phyloP scores from a whole-genome alignment of 1,140 invertebrate species.

The Thaumatotibia leucotreta region DNA sequence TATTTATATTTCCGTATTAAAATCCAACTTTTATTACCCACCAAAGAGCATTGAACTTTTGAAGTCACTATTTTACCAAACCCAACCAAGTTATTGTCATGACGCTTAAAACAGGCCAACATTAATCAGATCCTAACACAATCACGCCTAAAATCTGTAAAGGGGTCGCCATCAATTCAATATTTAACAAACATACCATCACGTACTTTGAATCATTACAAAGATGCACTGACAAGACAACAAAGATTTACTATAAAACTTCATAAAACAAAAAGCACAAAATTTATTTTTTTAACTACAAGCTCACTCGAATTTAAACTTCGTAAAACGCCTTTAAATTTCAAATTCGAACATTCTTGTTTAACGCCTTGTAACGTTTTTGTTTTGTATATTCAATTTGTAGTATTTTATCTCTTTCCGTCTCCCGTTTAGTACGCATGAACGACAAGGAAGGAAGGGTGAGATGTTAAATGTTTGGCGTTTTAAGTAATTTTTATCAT shows the following conservation, averaged over 20 bases:
- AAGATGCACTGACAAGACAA: slow-evolving; percentile 51
- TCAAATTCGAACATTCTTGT: not conserved
- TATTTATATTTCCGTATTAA: too few relatives aligned
- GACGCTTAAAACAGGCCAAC: not conserved
- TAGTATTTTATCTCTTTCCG: slow-evolving; percentile 32
- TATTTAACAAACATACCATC: slow-evolving; percentile 56
- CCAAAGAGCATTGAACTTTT: not conserved
- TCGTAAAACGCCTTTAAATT: not conserved
- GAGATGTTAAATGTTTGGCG: slow-evolving; percentile 72
- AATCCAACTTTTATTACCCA: too few relatives aligned
- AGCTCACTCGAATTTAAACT: not conserved
- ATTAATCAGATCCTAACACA: slow-evolving; percentile 23
- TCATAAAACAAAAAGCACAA: slow-evolving; percentile 30
- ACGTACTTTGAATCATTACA: slow-evolving; percentile 55
- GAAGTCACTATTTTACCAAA: not conserved
- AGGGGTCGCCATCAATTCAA: slow-evolving; percentile 28
- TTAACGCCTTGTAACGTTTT: not conserved
- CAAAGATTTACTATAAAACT: slow-evolving; percentile 51
- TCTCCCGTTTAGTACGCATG: slow-evolving; percentile 19
- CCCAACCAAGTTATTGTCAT: not conserved
- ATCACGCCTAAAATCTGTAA: slow-evolving; percentile 31
- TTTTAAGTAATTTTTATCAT: slow-evolving; percentile 76
- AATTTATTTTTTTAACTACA: slow-evolving; percentile 17
- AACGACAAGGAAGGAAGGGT: slow-evolving; percentile 43
- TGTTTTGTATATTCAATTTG: not conserved